phyloP scores from a whole-genome alignment of 1,140 invertebrate genomes.

The Ridgeia piscesae region DNA sequence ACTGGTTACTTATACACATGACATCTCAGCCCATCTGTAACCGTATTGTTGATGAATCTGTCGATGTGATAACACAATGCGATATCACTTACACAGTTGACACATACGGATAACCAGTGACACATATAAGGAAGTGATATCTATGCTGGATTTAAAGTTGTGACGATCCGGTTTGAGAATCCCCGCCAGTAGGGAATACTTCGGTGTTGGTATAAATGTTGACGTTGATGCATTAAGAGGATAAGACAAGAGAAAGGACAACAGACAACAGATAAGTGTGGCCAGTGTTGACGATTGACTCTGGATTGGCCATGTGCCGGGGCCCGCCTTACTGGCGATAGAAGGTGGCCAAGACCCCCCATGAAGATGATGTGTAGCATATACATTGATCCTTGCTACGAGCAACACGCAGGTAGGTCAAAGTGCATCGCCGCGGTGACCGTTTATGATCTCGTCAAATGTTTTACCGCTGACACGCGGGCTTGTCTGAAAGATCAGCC shows the following conservation, averaged over 20 bases:
- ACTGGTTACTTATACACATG: background rate
- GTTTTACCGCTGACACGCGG: background rate
- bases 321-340: background rate
- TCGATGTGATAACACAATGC: background rate
- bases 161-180: background rate
- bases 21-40: background rate
- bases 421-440: background rate
- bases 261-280: background rate
- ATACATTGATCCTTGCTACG: background rate
- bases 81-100: background rate
- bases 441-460: background rate
- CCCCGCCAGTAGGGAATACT: background rate
- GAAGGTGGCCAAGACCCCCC: background rate
- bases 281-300: background rate
- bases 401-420: background rate
- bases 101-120: background rate
- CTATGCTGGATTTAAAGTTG: background rate
- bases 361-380: conserved; percentile 1
- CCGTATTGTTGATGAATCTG: background rate
- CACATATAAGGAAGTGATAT: background rate
- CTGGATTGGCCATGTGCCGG: background rate
- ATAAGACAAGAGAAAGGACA: background rate
- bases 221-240: background rate
- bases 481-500: background rate
- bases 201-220: background rate